These are phyloP conservation scores for Plemyria rubiginata DNA, from an alignment of 2,888 invertebrate genomes.

Conservation along the genomic window DNA sequence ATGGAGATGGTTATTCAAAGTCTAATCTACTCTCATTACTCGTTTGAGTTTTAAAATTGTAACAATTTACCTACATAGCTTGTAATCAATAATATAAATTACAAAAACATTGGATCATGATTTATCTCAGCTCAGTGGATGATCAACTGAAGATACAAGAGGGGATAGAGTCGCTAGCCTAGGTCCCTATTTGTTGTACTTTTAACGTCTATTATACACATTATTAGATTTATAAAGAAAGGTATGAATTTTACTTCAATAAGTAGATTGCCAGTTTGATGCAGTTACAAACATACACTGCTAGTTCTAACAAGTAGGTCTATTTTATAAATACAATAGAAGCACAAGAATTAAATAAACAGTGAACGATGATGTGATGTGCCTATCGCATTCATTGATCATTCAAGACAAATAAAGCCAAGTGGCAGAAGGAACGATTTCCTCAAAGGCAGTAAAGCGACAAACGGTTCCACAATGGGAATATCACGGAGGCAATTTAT, in stretches of 20 bases:
- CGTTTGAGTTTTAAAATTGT: no score
- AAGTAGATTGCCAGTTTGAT: background rate
- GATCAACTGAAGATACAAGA: background rate
- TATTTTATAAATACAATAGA: no score
- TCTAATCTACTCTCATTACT: no score
- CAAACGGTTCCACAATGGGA: constrained; percentile 83
- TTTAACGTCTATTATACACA: background rate
- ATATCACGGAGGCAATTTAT: constrained; percentile 84
- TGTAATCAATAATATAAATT: no score
- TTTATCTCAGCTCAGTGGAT: no score
- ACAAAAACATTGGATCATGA: no score
- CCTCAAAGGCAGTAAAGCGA: constrained; percentile 81
- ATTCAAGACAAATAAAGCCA: constrained; percentile 72
- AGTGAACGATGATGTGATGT: background rate
- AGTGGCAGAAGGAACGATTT: constrained; percentile 78
- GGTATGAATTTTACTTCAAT: background rate
- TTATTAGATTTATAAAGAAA: background rate
- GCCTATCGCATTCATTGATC: constrained; percentile 43
- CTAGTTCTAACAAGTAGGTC: no score
- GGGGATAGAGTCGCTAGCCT: background rate
- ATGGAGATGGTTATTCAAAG: no score
- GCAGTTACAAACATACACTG: background rate
- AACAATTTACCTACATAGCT: no score
- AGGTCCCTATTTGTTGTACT: background rate
- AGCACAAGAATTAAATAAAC: background rate